A percentile compares a stretch with the other conserved stretches of the same genome.
Evolutionary conservation across 23 tunicate genomes (phyloP).

Genomic region (Styela clava): DNA sequence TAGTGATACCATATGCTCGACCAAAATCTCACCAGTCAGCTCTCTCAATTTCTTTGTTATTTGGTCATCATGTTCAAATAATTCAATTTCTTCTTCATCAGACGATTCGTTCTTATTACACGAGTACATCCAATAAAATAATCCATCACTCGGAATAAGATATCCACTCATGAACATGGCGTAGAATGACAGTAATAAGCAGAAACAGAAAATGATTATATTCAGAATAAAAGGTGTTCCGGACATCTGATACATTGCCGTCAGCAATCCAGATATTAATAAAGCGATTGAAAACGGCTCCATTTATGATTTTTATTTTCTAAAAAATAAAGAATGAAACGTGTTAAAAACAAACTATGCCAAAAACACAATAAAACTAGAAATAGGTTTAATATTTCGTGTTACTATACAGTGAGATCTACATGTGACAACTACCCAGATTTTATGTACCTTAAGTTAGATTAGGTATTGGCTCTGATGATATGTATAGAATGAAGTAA

Average conservation of each 20-base stretch:
- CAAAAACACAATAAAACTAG: no score
- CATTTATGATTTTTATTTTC: not conserved
- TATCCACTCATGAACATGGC: not conserved
- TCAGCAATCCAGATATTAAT: not conserved
- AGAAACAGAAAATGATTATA: slow-evolving; percentile 5
- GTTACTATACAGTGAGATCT: no score
- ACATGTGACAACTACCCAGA: no score
- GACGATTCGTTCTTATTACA: not conserved
- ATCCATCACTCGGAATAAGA: slow-evolving; percentile 12
- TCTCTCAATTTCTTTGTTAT: slow-evolving; percentile 74
- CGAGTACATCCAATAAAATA: slow-evolving; percentile 2
- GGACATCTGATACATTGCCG: slow-evolving; percentile 3
- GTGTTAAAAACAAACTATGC: not conserved
- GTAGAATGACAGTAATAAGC: not conserved
- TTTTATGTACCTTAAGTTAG: no score
- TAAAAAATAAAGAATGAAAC: not conserved
- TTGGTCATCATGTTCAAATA: slow-evolving; percentile 50
- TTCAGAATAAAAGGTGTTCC: slow-evolving; percentile 14
- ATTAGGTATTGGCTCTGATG: no score
- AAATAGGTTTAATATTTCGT: no score
- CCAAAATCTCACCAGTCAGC: slow-evolving; percentile 26
- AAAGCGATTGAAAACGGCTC: not conserved
- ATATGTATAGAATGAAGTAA: no score
- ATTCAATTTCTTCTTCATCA: not conserved
- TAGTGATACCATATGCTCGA: no score